These are phyloP conservation scores for Macrobrachium nipponense DNA, from an alignment of 1,140 invertebrate species.

Conservation along the genomic window DNA sequence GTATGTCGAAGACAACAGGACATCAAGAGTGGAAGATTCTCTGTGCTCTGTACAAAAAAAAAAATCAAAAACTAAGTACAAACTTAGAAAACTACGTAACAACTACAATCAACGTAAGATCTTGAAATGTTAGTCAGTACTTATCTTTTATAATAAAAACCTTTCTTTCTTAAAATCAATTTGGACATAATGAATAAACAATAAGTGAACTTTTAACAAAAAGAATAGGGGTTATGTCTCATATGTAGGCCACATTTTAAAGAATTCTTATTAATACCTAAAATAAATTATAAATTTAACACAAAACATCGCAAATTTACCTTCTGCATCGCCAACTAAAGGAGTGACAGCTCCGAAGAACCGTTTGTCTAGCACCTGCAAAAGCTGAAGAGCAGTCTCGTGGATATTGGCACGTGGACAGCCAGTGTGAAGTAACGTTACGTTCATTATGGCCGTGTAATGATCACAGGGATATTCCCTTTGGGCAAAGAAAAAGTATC, in stretches of 20 bases:
- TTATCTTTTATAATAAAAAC: too few relatives aligned
- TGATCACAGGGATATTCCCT: slow-evolving; percentile 99
- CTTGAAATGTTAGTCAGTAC: too few relatives aligned
- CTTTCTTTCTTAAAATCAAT: too few relatives aligned
- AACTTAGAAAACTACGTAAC: background rate
- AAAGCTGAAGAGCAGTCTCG: slow-evolving; percentile 91
- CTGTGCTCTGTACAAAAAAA: slow-evolving; percentile 26
- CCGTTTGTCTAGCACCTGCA: slow-evolving; percentile 93
- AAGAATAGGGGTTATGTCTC: too few relatives aligned
- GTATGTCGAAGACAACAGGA: slow-evolving; percentile 68
- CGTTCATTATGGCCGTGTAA: slow-evolving; percentile 97
- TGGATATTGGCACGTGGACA: slow-evolving; percentile 91
- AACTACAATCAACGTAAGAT: too few relatives aligned
- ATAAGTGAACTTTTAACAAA: too few relatives aligned
- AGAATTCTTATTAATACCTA: too few relatives aligned
- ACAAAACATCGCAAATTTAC: background rate
- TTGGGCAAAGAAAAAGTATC: slow-evolving; percentile 58
- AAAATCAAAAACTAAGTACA: too few relatives aligned
- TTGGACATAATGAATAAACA: too few relatives aligned
- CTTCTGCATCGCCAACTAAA: slow-evolving; percentile 68
- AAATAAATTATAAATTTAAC: too few relatives aligned
- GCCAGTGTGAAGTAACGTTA: slow-evolving; percentile 95
- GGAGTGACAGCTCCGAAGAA: slow-evolving; percentile 89
- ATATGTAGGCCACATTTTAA: too few relatives aligned
- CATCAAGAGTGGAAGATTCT: slow-evolving; percentile 61